phyloP scores from a whole-genome alignment of 2,113 vertebrate genomes.

The Ceyx melanurus region DNA sequence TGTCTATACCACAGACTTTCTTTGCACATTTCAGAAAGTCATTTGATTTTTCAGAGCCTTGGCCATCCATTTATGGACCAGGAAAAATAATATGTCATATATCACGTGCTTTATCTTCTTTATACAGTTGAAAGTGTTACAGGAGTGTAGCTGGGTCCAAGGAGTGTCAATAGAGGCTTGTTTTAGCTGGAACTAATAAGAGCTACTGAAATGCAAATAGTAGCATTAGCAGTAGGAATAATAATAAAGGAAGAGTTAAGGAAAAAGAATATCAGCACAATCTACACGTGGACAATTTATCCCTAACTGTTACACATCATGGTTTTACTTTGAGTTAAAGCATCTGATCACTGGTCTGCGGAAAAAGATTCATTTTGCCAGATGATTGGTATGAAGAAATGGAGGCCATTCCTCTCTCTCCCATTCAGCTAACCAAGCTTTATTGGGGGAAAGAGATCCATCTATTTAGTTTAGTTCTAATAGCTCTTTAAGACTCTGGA shows the following conservation, averaged over 20 bases:
- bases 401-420: not conserved
- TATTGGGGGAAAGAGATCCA: not conserved
- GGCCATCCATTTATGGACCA: not conserved
- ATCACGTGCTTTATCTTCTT: not conserved
- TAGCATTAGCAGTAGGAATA: not conserved
- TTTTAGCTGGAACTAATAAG: not conserved
- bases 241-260: not conserved
- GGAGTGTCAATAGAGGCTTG: not conserved
- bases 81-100: not conserved
- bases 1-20: not conserved
- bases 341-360: not conserved
- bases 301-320: not conserved
- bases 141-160: not conserved
- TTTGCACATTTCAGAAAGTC: not conserved
- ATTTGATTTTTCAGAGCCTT: not conserved
- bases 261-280: not conserved
- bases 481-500: not conserved
- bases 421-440: not conserved
- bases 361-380: not conserved
- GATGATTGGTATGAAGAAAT: not conserved
- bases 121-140: not conserved
- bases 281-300: conserved; percentile 14
- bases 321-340: not conserved
- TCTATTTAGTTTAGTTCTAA: not conserved
- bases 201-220: not conserved